Evolutionary conservation across 2,888 invertebrate species (phyloP), one percentile per base, ranked within the genome.

Genomic region (Bibio marci): DNA sequence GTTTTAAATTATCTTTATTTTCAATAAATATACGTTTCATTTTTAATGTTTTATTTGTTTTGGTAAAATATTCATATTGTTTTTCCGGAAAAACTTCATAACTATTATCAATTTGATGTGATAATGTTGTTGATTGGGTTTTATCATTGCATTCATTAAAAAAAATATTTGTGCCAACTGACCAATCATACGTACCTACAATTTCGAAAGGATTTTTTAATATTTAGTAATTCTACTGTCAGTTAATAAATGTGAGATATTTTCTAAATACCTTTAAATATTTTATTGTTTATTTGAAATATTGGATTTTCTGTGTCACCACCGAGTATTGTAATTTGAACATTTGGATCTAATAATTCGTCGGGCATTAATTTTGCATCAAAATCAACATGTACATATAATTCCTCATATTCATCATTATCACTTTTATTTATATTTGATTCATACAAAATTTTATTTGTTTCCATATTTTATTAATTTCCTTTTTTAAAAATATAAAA

Each of bases 161-260:
- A 53, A 81, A 78, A 54, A 83, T 62, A 46, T 75, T 73, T 13
- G 82, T 82, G 15, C 82, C 83, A 43, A 77, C 55, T 8, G 73
- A 65, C 52, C 73, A 70, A 50, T 75, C 73, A 57, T 73, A 80
- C 37, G 67, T 68, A 14, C 82, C 83, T 73, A 55, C 49, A 58
- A 65, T 12, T 15, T 30, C n/a, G n/a, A n/a, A n/a, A n/a, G n/a
- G n/a, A n/a, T n/a, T n/a, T n/a, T n/a, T n/a, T n/a, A n/a, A n/a
- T n/a, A n/a, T n/a, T n/a, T n/a, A n/a, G n/a, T n/a, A n/a, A n/a
- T n/a, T n/a, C n/a, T n/a, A n/a, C n/a, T n/a, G n/a, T n/a, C n/a
- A n/a, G n/a, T n/a, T n/a, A n/a, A n/a, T n/a, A n/a, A n/a, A n/a
- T n/a, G n/a, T n/a, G n/a, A 12, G 15, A 38, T 28, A 5, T 35